Evolutionary conservation across 2,797 vertebrate genomes (phyloP).

Genomic region (Thaleichthys pacificus): DNA sequence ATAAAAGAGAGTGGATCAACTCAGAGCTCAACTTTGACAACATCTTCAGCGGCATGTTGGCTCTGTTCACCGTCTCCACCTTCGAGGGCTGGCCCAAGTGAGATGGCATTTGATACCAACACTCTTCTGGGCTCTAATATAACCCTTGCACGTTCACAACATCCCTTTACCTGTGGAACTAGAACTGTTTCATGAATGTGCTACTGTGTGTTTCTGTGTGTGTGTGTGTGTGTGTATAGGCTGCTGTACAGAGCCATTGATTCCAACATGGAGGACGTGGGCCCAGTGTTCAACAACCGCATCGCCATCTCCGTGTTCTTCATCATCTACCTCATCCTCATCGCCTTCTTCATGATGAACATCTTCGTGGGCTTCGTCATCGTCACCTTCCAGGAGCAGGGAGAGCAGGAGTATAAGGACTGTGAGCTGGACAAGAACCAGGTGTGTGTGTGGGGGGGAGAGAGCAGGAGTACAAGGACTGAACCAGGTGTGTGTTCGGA

Average conservation of each 20-base stretch:
- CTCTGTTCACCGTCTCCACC: conserved; percentile 91
- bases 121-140: no score
- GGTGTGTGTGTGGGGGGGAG: conserved; percentile 30
- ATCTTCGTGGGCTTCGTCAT: conserved; percentile 95
- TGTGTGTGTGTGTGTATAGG: conserved; percentile 60
- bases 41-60: conserved; percentile 91
- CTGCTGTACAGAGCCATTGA: conserved; percentile 92
- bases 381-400: conserved; percentile 92
- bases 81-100: conserved; percentile 96
- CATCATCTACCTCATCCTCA: conserved; percentile 91
- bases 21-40: conserved; percentile 89
- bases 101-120: conserved; percentile 39
- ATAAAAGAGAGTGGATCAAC: conserved; percentile 77
- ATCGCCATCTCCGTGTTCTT: conserved; percentile 90
- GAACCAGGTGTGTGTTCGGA: background rate
- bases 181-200: background rate
- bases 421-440: conserved; percentile 94
- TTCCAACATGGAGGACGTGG: conserved; percentile 81
- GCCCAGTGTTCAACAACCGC: conserved; percentile 86
- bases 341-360: conserved; percentile 98
- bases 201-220: background rate
- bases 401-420: conserved; percentile 91
- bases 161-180: no score
- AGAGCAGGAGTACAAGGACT: no score
- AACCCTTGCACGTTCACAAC: no score